Evolutionary conservation across 2,113 vertebrate species (phyloP).

Genomic region (Ardeotis arabs): DNA sequence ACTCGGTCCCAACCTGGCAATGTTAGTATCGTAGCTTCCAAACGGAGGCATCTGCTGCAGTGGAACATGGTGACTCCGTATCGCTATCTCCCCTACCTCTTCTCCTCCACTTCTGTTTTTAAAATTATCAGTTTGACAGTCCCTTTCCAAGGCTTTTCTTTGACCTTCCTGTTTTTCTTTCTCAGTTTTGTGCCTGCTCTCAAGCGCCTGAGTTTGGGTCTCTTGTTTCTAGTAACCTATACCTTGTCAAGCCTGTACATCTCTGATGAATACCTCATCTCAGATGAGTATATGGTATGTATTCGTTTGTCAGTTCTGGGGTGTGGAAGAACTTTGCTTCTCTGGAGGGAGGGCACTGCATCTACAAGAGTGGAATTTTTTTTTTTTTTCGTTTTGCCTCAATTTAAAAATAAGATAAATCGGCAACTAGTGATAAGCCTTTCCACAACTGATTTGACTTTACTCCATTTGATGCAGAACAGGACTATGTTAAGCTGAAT

Average conservation of each 20-base stretch:
- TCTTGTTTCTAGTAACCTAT: slow-evolving; percentile 85
- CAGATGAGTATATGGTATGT: slow-evolving; percentile 90
- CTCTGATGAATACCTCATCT: slow-evolving; percentile 87
- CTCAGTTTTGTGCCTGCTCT: slow-evolving; percentile 85
- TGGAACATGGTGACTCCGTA: neutral
- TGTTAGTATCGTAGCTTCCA: neutral
- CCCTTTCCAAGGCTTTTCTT: neutral
- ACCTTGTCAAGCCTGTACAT: slow-evolving; percentile 82
- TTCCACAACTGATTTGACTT: neutral
- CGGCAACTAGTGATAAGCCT: neutral
- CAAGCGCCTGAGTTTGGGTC: slow-evolving; percentile 88
- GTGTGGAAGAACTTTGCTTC: neutral
- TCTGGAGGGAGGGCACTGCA: neutral
- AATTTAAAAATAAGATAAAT: neutral
- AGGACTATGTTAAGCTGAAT: neutral
- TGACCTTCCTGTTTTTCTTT: neutral
- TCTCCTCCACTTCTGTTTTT: neutral
- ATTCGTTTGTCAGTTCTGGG: neutral
- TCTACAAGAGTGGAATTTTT: neutral
- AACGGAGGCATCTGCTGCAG: neutral
- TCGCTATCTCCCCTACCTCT: neutral
- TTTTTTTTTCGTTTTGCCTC: neutral
- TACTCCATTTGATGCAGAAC: neutral
- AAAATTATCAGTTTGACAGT: neutral
- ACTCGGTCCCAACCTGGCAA: rapidly evolving